These are phyloP conservation scores for Rhynchophorus ferrugineus DNA, from an alignment of 1,140 invertebrate species.

Conservation along the genomic window DNA sequence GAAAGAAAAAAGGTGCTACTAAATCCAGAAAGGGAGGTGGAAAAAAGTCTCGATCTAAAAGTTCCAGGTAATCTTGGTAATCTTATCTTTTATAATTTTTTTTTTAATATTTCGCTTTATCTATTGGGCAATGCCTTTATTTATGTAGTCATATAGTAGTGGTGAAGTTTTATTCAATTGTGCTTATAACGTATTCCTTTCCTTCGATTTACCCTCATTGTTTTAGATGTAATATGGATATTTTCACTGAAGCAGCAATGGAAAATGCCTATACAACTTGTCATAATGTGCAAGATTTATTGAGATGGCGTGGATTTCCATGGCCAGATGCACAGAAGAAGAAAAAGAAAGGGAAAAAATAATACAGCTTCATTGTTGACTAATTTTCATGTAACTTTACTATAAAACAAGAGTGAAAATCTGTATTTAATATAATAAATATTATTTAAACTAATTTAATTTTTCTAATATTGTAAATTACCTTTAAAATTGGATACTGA, in stretches of 20 bases:
- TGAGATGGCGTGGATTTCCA: conserved; percentile 69
- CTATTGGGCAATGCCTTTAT: no score
- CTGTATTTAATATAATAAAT: not conserved
- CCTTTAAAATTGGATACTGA: no score
- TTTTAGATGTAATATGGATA: conserved; percentile 58
- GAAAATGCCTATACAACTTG: conserved; percentile 83
- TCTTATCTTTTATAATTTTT: not conserved
- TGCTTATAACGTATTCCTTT: no score
- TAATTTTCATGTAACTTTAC: not conserved
- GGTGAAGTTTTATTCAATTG: no score
- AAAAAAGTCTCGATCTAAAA: conserved; percentile 51
- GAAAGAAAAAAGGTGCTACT: conserved; percentile 44
- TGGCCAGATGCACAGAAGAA: conserved; percentile 76
- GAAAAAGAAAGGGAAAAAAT: conserved; percentile 66
- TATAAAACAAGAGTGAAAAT: not conserved
- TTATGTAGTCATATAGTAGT: no score
- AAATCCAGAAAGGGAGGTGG: conserved; percentile 46
- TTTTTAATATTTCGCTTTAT: not conserved
- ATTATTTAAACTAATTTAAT: no score
- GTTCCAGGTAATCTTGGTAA: conserved; percentile 32
- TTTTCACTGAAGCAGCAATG: conserved; percentile 77
- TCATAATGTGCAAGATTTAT: conserved; percentile 76
- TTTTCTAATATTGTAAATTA: no score
- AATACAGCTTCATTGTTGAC: conserved; percentile 13
- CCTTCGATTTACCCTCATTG: no score